Conservation (phyloP, 2,797 vertebrate genomes). For the Eulemur albifrons region DNA sequence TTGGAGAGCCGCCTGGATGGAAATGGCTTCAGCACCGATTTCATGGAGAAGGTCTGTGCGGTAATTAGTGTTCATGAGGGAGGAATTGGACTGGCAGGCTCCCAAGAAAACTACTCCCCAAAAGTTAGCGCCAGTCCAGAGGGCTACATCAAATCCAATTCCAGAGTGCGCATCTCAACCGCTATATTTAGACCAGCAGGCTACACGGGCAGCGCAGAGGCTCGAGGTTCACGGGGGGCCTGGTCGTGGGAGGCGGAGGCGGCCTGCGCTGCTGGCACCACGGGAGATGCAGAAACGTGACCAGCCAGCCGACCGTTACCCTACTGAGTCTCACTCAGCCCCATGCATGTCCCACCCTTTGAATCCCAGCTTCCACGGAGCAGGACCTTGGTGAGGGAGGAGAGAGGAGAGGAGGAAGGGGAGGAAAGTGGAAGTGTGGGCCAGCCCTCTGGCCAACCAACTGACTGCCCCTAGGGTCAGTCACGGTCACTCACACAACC, state of each 20-base stretch:
- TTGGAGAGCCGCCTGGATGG: conserved; percentile 84
- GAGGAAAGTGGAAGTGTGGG: not conserved
- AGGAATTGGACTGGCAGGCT: conserved; percentile 73
- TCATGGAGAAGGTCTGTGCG: conserved; percentile 80
- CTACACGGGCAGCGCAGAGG: not conserved
- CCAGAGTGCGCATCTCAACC: conserved; percentile 50
- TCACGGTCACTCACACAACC: not conserved
- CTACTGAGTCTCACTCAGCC: not conserved
- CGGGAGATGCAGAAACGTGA: not conserved
- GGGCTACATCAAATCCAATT: conserved; percentile 48
- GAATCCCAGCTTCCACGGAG: not conserved
- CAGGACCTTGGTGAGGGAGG: not conserved
- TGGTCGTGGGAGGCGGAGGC: not conserved
- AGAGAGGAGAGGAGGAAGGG: not conserved
- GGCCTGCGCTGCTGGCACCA: not conserved
- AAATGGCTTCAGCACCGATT: conserved; percentile 80
- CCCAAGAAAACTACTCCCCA: conserved; percentile 70
- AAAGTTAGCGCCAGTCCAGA: conserved; percentile 72
- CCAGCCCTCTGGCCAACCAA: accelerated
- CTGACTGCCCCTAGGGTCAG: not conserved
- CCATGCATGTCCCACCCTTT: accelerated
- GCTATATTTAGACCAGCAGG: conserved; percentile 74
- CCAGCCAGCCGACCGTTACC: not conserved
- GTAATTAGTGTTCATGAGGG: conserved; percentile 78
- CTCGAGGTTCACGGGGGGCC: not conserved